phyloP scores from a whole-genome alignment of 1,140 invertebrate species.

The Theocolax elegans region DNA sequence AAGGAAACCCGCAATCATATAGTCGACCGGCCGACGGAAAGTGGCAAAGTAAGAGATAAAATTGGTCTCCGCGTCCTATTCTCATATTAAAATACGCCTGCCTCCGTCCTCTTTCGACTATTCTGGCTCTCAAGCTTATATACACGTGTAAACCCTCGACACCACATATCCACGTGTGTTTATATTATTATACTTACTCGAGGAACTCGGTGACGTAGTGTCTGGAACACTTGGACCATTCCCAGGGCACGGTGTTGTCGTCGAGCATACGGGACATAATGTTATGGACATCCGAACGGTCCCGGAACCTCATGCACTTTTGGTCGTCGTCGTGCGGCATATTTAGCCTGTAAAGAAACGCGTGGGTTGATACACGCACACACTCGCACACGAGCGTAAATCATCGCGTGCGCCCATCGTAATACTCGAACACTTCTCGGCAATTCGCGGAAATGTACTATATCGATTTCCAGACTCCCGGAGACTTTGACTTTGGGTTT shows the following conservation, averaged over 20 bases:
- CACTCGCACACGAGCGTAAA: neutral
- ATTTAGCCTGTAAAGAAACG: slow-evolving; percentile 74
- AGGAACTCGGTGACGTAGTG: slow-evolving; percentile 88
- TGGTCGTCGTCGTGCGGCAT: slow-evolving; percentile 91
- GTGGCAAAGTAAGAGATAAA: slow-evolving; percentile 14
- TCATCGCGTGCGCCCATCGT: slow-evolving; percentile 3
- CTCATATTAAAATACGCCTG: neutral
- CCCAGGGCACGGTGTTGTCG: slow-evolving; percentile 88
- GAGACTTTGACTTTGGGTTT: slow-evolving; percentile 35
- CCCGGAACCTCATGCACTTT: slow-evolving; percentile 74
- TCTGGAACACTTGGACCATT: slow-evolving; percentile 89
- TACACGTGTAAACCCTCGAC: too few relatives aligned
- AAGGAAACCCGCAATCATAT: too few relatives aligned
- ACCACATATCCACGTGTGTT: too few relatives aligned
- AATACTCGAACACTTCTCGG: too few relatives aligned
- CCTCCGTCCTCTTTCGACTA: neutral
- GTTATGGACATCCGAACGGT: slow-evolving; percentile 67
- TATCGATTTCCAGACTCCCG: neutral
- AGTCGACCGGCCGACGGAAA: too few relatives aligned
- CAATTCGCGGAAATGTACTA: neutral
- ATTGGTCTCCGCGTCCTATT: slow-evolving; percentile 18
- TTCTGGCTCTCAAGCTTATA: slow-evolving; percentile 9
- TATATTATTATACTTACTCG: slow-evolving; percentile 81
- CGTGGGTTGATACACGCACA: too few relatives aligned
- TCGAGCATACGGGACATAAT: slow-evolving; percentile 88